These are phyloP conservation scores for Lasioglossum albipes DNA, from an alignment of 1,140 invertebrate genomes.

Conservation along the genomic window DNA sequence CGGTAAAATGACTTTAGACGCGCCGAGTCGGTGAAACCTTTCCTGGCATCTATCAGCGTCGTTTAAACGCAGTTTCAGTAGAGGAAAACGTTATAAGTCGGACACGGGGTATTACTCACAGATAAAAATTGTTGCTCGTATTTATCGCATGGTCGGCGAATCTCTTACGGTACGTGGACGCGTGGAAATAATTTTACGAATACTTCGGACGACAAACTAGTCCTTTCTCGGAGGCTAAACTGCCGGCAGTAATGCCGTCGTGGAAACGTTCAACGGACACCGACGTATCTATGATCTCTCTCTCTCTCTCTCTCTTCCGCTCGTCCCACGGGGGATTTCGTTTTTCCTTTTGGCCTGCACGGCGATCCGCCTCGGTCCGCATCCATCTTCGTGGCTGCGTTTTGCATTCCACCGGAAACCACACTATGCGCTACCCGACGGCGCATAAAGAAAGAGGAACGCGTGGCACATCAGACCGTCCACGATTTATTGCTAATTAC, in stretches of 20 bases:
- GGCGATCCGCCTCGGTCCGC: background rate
- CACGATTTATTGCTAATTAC: slow-evolving; percentile 63
- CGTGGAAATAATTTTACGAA: background rate
- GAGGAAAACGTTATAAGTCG: background rate
- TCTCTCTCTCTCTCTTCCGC: no score
- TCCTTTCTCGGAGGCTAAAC: background rate
- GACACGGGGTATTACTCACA: background rate
- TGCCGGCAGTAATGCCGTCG: no score
- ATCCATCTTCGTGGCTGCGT: slow-evolving; percentile 26
- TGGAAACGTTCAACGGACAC: background rate
- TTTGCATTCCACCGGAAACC: slow-evolving; percentile 2
- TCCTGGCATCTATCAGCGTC: background rate
- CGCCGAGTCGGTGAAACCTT: background rate
- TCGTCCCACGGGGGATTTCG: background rate
- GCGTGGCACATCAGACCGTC: slow-evolving; percentile 12
- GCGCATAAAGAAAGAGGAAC: slow-evolving; percentile 40
- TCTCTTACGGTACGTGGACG: background rate
- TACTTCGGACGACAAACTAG: background rate
- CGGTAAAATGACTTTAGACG: background rate
- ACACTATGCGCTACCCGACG: slow-evolving; percentile 4
- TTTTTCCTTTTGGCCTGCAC: background rate
- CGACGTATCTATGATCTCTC: background rate
- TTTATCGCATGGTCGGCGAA: no score
- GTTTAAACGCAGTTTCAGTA: background rate
- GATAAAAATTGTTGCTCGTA: no score